Evolutionary conservation across 1,140 invertebrate genomes (phyloP).

Genomic region (Trissolcus basalis): DNA sequence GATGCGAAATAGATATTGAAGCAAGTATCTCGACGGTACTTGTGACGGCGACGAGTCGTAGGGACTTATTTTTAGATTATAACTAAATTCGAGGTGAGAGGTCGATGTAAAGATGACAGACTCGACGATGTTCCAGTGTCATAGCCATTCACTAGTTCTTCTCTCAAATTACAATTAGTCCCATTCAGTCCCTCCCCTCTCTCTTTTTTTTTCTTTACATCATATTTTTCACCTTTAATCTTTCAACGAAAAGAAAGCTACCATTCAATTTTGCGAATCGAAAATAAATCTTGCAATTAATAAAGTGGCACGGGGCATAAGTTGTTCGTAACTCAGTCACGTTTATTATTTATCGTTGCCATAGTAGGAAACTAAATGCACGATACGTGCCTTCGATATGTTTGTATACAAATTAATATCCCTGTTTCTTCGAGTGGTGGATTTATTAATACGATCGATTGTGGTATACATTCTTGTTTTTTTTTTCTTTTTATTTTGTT

Average conservation of each 20-base stretch:
- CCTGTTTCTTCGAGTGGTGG: not conserved
- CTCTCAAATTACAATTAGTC: no score
- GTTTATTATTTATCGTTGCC: slow-evolving; percentile 13
- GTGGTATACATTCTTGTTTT: not conserved
- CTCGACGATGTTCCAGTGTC: slow-evolving; percentile 3
- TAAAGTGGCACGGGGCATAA: slow-evolving; percentile 2
- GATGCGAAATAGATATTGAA: slow-evolving; percentile 45
- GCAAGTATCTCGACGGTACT: slow-evolving; percentile 60
- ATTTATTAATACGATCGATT: slow-evolving; percentile 22
- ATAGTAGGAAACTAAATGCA: slow-evolving; percentile 33
- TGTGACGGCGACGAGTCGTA: slow-evolving; percentile 59
- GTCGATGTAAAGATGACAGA: slow-evolving; percentile 39
- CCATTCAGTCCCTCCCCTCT: no score
- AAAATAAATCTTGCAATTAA: slow-evolving; percentile 21
- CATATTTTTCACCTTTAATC: no score
- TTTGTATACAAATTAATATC: slow-evolving; percentile 20
- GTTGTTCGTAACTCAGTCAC: slow-evolving; percentile 26
- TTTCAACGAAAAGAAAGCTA: no score
- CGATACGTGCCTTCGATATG: slow-evolving; percentile 26
- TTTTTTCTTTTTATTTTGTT: not conserved
- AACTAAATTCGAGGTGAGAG: slow-evolving; percentile 57
- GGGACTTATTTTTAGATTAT: slow-evolving; percentile 62
- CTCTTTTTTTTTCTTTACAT: no score
- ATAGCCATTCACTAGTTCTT: no score
- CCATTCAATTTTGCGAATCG: not conserved